A percentile compares a stretch with the other conserved stretches of the same genome.
Conservation (phyloP, 2,888 invertebrate genomes). For the Leptinotarsa haldemani region DNA sequence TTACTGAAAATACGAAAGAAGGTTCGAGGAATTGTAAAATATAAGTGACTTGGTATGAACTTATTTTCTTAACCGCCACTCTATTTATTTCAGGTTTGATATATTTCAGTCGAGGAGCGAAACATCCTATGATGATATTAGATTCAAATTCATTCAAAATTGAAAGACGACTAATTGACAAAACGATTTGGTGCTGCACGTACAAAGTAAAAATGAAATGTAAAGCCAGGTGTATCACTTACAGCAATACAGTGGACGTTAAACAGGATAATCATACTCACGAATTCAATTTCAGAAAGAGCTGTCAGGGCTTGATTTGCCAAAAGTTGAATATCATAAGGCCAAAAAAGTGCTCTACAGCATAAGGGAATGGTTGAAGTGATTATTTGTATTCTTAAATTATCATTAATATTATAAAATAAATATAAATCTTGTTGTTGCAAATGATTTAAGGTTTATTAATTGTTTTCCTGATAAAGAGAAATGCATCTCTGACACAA, state of each 20-base stretch:
- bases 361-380: not conserved
- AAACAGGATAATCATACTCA: conserved; percentile 39
- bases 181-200: conserved; percentile 48
- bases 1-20: no score
- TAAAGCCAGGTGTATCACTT: conserved; percentile 46
- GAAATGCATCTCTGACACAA: no score
- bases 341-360: not conserved
- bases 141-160: conserved; percentile 36
- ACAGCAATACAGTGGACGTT: conserved; percentile 42
- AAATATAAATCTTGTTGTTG: no score
- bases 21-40: not conserved
- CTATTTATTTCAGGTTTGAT: conserved; percentile 47
- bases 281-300: conserved; percentile 9
- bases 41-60: not conserved
- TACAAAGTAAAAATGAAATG: conserved; percentile 43
- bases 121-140: conserved; percentile 46
- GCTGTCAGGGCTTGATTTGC: not conserved
- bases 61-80: no score
- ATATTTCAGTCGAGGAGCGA: conserved; percentile 47
- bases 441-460: no score
- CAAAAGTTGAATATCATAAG: conserved; percentile 16
- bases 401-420: no score
- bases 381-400: no score
- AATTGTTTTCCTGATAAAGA: no score
- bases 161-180: conserved; percentile 31